Evolutionary conservation across 2,113 vertebrate species (phyloP).

Genomic region (Pygoscelis antarcticus): DNA sequence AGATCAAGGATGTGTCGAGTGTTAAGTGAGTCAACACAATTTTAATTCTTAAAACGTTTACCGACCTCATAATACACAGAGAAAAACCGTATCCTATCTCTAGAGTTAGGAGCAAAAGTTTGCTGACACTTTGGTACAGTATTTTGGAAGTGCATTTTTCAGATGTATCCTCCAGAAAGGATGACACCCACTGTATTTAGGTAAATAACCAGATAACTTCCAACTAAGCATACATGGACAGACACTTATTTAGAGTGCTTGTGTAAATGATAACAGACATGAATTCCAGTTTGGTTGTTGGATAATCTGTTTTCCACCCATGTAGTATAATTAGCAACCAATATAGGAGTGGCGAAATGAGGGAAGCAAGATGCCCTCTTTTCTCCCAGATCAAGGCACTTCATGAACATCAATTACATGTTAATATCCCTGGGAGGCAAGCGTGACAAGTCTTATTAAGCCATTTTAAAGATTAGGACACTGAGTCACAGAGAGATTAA

Average conservation of each 20-base stretch:
- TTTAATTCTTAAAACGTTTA: neutral
- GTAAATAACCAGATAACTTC: neutral
- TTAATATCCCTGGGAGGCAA: constrained; percentile 50
- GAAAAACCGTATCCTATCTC: neutral
- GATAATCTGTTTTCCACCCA: constrained; percentile 12
- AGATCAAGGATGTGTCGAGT: neutral
- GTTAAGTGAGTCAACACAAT: neutral
- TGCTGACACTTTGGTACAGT: neutral
- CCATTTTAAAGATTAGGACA: constrained; percentile 46
- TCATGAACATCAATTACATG: constrained; percentile 41
- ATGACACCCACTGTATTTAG: neutral
- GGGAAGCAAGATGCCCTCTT: constrained; percentile 23
- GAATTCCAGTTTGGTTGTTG: neutral
- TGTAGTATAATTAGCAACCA: neutral
- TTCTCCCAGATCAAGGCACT: constrained; percentile 29
- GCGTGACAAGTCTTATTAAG: constrained; percentile 43
- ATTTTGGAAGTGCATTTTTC: neutral
- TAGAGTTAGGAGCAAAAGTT: neutral
- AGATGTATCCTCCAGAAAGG: neutral
- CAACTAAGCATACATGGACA: neutral
- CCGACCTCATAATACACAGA: neutral
- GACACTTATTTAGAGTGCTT: neutral
- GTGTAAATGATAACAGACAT: neutral
- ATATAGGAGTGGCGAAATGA: neutral
- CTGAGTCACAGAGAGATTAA: constrained; percentile 50